A percentile compares a stretch with the other conserved stretches of the same genome.
These are phyloP conservation scores for Podarcis lilfordi DNA, from an alignment of 2,797 vertebrate species.

Conservation along the genomic window DNA sequence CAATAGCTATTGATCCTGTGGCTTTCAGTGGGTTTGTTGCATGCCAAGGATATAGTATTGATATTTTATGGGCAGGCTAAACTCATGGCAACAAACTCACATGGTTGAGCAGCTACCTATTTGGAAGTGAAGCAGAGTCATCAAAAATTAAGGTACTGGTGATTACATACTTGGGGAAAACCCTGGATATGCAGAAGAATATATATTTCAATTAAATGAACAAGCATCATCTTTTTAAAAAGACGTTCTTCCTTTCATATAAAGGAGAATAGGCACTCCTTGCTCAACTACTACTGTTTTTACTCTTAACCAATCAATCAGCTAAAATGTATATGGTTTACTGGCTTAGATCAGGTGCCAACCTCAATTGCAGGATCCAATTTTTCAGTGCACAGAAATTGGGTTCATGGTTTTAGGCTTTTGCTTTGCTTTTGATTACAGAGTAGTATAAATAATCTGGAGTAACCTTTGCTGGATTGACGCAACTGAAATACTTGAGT, in stretches of 20 bases:
- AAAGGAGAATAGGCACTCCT: neutral
- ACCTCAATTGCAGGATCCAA: neutral
- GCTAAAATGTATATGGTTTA: no score
- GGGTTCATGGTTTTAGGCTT: neutral
- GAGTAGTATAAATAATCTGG: neutral
- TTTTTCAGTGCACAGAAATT: neutral
- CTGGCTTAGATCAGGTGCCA: neutral
- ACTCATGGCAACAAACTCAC: neutral
- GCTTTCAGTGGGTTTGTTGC: neutral
- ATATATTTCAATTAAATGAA: neutral
- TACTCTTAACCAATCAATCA: neutral
- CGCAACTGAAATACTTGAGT: neutral
- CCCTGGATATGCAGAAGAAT: no score
- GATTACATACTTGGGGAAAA: neutral
- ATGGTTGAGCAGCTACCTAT: neutral
- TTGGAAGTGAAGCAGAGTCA: neutral
- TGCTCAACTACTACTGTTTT: neutral
- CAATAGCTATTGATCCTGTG: neutral
- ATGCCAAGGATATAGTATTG: neutral
- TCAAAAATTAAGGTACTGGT: neutral
- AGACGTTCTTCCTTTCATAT: neutral
- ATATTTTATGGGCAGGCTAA: neutral
- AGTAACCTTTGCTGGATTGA: neutral
- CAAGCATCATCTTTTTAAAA: neutral
- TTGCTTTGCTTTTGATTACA: neutral